phyloP scores from a whole-genome alignment of 2,888 invertebrate genomes.

The Deilephila porcellus region DNA sequence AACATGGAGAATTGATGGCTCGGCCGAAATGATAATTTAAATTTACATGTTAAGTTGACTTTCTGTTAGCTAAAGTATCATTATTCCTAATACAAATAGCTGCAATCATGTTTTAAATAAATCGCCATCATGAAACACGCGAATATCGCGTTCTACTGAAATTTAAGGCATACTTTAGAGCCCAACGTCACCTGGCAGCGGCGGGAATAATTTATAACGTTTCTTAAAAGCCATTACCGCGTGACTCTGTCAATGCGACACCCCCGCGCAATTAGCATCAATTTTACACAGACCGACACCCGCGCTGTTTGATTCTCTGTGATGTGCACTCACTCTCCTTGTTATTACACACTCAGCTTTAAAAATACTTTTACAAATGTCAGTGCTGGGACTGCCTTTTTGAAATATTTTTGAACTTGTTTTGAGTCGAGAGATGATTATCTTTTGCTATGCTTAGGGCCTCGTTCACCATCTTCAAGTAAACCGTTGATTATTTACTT shows the following conservation, averaged over 20 bases:
- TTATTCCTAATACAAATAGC: not conserved
- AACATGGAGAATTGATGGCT: too few species aligned
- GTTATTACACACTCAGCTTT: not conserved
- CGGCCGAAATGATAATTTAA: too few species aligned
- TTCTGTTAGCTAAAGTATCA: not conserved
- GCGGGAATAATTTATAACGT: slow-evolving; percentile 82
- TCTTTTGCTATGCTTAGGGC: not conserved
- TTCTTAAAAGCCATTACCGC: slow-evolving; percentile 83
- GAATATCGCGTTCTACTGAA: slow-evolving; percentile 32
- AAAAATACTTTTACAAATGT: not conserved
- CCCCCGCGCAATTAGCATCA: slow-evolving; percentile 77
- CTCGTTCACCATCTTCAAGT: too few species aligned
- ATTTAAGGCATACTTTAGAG: slow-evolving; percentile 51
- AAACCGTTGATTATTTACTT: too few species aligned
- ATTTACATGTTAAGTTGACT: too few species aligned
- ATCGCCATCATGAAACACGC: not conserved
- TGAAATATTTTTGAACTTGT: not conserved
- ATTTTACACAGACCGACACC: slow-evolving; percentile 39
- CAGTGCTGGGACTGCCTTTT: not conserved
- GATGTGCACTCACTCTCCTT: slow-evolving; percentile 3
- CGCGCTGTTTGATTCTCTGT: not conserved
- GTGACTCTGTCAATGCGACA: slow-evolving; percentile 78
- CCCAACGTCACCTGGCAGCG: slow-evolving; percentile 76
- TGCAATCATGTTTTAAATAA: not conserved
- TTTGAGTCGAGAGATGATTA: not conserved